phyloP scores from a whole-genome alignment of 2,888 invertebrate genomes.

The Seira sanloemensis region DNA sequence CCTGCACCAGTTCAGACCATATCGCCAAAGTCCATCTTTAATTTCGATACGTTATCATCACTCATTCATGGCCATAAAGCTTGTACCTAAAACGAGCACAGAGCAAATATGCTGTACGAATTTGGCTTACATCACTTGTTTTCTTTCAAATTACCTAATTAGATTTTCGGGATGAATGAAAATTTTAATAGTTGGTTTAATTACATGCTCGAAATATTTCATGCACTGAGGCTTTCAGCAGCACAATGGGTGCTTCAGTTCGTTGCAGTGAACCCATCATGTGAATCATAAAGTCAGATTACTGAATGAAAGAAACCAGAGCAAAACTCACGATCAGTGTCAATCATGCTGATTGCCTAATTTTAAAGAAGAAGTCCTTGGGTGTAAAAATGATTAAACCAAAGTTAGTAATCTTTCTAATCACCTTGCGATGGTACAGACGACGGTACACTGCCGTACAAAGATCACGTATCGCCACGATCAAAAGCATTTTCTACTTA shows the following conservation, averaged over 20 bases:
- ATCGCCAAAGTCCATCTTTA: slow-evolving; percentile 5
- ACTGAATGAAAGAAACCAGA: neutral
- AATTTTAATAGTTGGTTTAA: neutral
- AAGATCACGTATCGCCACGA: neutral
- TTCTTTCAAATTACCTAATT: slow-evolving; percentile 6
- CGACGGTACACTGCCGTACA: slow-evolving; percentile 11
- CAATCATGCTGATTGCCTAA: slow-evolving; percentile 12
- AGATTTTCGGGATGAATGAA: slow-evolving; percentile 17
- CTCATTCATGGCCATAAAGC: neutral
- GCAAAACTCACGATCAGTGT: neutral
- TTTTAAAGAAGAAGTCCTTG: slow-evolving; percentile 10
- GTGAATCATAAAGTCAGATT: neutral
- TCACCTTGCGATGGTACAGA: neutral
- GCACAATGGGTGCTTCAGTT: too few relatives aligned
- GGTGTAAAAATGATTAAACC: neutral
- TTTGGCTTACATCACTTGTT: neutral
- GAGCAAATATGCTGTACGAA: neutral
- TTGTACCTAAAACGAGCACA: neutral
- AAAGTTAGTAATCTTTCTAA: slow-evolving; percentile 8
- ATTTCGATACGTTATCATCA: slow-evolving; percentile 1
- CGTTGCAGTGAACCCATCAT: too few relatives aligned
- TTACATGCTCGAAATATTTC: neutral
- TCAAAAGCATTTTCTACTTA: neutral
- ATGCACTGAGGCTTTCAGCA: neutral
- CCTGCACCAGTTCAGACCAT: too few relatives aligned